These are phyloP conservation scores for Meriones unguiculatus DNA, from an alignment of 2,113 vertebrate species.

Conservation along the genomic window DNA sequence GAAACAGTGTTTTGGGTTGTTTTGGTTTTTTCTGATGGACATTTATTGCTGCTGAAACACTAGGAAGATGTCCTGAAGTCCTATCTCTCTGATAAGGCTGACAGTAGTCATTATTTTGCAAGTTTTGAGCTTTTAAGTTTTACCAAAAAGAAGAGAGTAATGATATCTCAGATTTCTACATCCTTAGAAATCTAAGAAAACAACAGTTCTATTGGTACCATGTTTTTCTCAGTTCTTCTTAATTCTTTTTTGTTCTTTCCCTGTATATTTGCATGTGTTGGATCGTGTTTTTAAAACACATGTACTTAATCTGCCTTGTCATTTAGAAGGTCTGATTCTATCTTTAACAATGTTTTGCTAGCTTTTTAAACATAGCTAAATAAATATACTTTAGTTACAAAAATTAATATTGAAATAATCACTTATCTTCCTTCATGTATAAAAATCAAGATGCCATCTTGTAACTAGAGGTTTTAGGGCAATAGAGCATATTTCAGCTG, in stretches of 20 bases:
- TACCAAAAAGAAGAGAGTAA: not conserved
- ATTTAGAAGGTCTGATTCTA: not conserved
- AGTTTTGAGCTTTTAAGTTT: not conserved
- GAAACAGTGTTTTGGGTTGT: not conserved
- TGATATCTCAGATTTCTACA: not conserved
- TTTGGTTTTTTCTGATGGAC: not conserved
- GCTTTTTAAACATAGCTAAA: not conserved
- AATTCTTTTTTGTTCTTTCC: not conserved
- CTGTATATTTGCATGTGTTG: not conserved
- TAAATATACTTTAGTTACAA: not conserved
- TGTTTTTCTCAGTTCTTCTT: not conserved
- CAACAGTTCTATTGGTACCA: not conserved
- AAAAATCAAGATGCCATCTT: constrained; percentile 14
- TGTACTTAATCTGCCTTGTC: not conserved
- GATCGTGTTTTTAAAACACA: not conserved
- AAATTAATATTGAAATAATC: not conserved
- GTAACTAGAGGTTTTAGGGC: not conserved
- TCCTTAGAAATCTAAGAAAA: not conserved
- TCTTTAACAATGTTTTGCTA: not conserved
- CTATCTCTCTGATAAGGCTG: not conserved
- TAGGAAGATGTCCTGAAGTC: fast-evolving
- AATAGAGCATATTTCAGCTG: too few species aligned
- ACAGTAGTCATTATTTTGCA: not conserved
- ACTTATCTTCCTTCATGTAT: not conserved
- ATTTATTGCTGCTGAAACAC: too few species aligned